Base-by-base conservation (phyloP, 2,113 vertebrate genomes). In the Verasper variegatus region DNA sequence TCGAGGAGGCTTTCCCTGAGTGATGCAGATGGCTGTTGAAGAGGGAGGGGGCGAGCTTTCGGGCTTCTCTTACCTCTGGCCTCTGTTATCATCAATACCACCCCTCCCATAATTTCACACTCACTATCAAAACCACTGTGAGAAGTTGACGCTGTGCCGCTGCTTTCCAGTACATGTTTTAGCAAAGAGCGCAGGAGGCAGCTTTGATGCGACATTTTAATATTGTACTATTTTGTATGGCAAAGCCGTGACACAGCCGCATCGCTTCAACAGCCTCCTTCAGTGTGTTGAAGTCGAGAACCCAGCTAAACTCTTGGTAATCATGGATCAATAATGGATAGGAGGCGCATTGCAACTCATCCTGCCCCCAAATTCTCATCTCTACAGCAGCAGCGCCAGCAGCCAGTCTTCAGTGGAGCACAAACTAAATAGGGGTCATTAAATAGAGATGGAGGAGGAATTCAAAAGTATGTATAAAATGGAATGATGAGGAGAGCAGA, bases 251-350 rank as follows among this genome's bases (percentile, higher is more conserved):
- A 56, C 61, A 81, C 15, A 74, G n/a, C 70, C 68, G n/a, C 72
- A 69, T 61, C 3, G 24, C 58, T 56, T 72, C n/a, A 55, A 60
- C 58, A 80, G 71, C 54, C 55, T 54, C 40, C 62, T 74, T 78
- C 31, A 51, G 27, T 20, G 17, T 42, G 40, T 47, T 78, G 68
- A 71, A 72, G 57, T 73, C 12, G 47, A 51, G 62, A 81, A 40
- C 68, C 63, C 20, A 4, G 26, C 67, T 71, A 76, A 86, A 80
- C 71, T 77, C 52, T n/a, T 24, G 62, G 83, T 89, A 89, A 89
- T 88, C 76, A 83, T 42, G 55, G 87, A 92, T 94, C 92, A 86
- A 90, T 94, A 93, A 92, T 91, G 80, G 81, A 91, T 79, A 71
- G 65, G 64, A 80, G 76, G 65, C 79, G 79, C 78, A 74, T 72